These are phyloP conservation scores for Acleris holmiana DNA, from an alignment of 2,888 invertebrate species.

Conservation along the genomic window DNA sequence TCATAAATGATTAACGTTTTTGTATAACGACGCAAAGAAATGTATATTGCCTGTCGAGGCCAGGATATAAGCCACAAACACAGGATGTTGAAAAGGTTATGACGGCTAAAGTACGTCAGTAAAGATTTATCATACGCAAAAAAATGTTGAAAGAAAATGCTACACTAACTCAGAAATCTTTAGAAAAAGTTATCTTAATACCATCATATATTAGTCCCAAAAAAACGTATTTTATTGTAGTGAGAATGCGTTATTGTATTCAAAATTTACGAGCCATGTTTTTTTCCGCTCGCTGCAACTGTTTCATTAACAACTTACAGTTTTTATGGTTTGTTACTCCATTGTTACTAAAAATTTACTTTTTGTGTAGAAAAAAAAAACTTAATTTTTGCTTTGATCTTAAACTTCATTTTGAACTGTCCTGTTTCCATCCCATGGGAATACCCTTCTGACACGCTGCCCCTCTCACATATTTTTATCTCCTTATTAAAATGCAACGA, in stretches of 20 bases:
- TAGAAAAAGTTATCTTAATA: conserved; percentile 39
- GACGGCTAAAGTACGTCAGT: conserved; percentile 19
- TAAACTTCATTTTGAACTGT: conserved; percentile 4
- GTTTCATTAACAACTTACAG: conserved; percentile 31
- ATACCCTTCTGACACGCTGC: conserved; percentile 15
- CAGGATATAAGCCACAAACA: conserved; percentile 26
- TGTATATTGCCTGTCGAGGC: background rate
- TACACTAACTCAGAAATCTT: conserved; percentile 26
- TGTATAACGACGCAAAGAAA: conserved; percentile 7
- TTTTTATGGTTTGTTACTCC: conserved; percentile 19
- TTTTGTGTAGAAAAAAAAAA: background rate
- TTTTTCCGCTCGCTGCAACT: conserved; percentile 22
- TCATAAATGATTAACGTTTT: background rate
- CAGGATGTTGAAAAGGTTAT: conserved; percentile 31
- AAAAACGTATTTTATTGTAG: conserved; percentile 41
- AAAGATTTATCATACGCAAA: conserved; percentile 13
- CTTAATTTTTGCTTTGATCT: background rate
- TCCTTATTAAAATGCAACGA: conserved; percentile 49
- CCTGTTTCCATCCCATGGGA: background rate
- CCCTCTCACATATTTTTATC: conserved; percentile 26
- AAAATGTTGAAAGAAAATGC: conserved; percentile 23
- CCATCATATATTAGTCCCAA: conserved; percentile 35
- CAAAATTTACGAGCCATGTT: conserved; percentile 34
- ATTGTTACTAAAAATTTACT: conserved; percentile 8
- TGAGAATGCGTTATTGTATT: conserved; percentile 44